Percentiles rank a stretch among this genome's conserved stretches.
Evolutionary conservation across 2,888 invertebrate species (phyloP).

Genomic region (Dolichopus griseipennis): DNA sequence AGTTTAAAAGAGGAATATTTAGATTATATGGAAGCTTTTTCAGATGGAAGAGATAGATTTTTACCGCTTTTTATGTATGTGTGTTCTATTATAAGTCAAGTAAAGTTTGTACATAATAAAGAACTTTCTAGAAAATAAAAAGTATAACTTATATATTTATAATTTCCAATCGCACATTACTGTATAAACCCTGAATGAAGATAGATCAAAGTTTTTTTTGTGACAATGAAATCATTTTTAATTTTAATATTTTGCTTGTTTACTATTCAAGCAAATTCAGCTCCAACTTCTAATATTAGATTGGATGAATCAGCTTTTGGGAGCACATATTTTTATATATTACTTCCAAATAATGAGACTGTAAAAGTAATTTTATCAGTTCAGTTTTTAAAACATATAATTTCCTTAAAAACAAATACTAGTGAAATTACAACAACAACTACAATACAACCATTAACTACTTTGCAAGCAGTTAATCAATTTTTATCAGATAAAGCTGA

Average conservation of each 20-base stretch:
- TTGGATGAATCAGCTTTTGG: neutral
- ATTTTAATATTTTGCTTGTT: neutral
- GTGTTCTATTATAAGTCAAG: neutral
- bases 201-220: neutral
- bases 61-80: neutral
- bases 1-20: neutral
- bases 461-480: constrained; percentile 14
- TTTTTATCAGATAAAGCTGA: constrained; percentile 10
- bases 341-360: constrained; percentile 12
- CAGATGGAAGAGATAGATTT: neutral
- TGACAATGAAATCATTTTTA: neutral
- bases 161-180: neutral
- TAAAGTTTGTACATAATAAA: neutral
- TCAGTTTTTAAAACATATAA: constrained; percentile 4
- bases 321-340: constrained; percentile 13
- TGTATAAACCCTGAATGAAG: neutral
- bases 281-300: neutral
- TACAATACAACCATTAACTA: constrained; percentile 11
- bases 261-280: neutral
- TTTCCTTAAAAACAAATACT: constrained; percentile 9
- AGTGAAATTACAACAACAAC: constrained; percentile 11
- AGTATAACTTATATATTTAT: neutral
- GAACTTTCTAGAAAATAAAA: neutral
- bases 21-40: neutral
- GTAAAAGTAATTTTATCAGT: constrained; percentile 12